Conservation (phyloP, 2,113 vertebrate species). For the Forbesichthys agassizii region DNA sequence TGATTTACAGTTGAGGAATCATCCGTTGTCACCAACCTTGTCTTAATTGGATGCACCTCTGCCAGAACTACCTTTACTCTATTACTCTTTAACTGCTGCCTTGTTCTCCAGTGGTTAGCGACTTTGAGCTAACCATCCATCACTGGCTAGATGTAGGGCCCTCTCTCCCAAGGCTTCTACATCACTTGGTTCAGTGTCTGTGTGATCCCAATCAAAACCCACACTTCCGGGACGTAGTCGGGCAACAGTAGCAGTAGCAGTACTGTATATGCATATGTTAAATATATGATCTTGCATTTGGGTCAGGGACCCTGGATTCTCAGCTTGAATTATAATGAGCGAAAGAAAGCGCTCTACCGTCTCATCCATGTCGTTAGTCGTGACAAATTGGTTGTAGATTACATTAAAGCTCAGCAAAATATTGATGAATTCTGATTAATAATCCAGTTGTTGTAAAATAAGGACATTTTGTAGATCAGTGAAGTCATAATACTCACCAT, state of each 20-base stretch:
- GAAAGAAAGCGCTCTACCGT: conserved; percentile 35
- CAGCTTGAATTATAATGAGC: conserved; percentile 57
- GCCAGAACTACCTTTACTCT: no score
- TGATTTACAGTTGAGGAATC: no score
- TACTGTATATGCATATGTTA: conserved; percentile 49
- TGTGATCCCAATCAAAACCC: conserved; percentile 13
- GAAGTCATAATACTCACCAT: no score
- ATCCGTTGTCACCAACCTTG: no score
- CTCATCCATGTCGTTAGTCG: background rate
- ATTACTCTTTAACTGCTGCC: conserved; percentile 1
- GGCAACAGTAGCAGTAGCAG: no score
- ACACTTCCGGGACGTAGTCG: conserved; percentile 3
- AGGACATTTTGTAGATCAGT: no score
- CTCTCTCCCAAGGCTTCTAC: background rate
- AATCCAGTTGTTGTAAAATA: no score
- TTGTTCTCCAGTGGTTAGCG: conserved; percentile 35
- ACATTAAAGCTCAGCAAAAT: no score
- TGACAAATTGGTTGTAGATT: no score
- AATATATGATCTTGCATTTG: conserved; percentile 61
- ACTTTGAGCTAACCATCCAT: conserved; percentile 34
- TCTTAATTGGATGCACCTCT: no score
- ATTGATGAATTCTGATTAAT: no score
- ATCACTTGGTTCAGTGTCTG: background rate
- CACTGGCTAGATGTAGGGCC: conserved; percentile 42
- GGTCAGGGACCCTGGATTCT: conserved; percentile 52